Percentiles rank a stretch among this genome's conserved stretches.
Conservation (phyloP, 2,888 invertebrate genomes). For the Drosophila paranaensis region DNA sequence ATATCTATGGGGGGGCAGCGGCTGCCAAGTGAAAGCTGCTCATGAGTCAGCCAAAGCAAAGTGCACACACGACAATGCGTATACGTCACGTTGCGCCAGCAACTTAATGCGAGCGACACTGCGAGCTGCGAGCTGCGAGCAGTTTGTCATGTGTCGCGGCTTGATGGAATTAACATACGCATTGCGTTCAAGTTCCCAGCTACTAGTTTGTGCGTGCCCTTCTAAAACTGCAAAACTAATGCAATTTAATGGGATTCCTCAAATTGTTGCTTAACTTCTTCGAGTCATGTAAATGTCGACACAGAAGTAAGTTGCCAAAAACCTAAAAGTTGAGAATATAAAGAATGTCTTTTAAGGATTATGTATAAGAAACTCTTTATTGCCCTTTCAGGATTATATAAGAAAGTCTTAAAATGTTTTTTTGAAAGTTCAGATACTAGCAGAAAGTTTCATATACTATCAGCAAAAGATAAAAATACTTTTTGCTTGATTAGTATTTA, state of each 20-base stretch:
- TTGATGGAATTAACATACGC: conserved; percentile 65
- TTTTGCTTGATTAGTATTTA: no score
- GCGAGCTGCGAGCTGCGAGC: conserved; percentile 17
- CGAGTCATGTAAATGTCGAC: conserved; percentile 19
- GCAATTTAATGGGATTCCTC: conserved; percentile 45
- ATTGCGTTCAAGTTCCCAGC: conserved; percentile 12
- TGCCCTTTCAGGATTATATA: no score
- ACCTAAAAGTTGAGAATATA: not conserved
- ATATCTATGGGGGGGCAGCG: not conserved
- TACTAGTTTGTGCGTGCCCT: conserved; percentile 27
- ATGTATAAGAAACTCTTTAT: no score
- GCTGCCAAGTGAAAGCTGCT: conserved; percentile 41
- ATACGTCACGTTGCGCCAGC: conserved; percentile 69
- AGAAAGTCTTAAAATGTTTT: no score
- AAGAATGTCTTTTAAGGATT: no score
- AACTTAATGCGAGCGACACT: conserved; percentile 64
- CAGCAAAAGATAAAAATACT: no score
- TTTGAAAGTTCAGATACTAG: no score
- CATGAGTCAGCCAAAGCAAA: conserved; percentile 59
- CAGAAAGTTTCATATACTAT: no score
- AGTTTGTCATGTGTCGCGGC: conserved; percentile 60
- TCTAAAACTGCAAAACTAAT: conserved; percentile 56
- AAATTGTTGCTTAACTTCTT: conserved; percentile 43
- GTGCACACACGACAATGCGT: conserved; percentile 72
- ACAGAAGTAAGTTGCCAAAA: conserved; percentile 6